These are phyloP conservation scores for Meloidogyne exigua DNA, from an alignment of 1,140 invertebrate genomes.

Conservation along the genomic window DNA sequence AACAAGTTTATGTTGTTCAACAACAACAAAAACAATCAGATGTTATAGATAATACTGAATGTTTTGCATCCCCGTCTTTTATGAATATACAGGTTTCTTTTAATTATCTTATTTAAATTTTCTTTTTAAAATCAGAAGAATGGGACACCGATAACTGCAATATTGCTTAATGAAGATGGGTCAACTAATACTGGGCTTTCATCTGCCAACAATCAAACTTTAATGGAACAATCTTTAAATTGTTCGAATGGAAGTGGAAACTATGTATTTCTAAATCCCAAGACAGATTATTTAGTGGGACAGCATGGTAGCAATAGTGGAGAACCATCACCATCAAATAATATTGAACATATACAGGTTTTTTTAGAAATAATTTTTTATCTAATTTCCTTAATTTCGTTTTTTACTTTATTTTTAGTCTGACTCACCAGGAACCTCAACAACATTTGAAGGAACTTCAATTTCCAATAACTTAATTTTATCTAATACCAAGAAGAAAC, in stretches of 20 bases:
- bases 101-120: not conserved
- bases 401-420: conserved; percentile 2
- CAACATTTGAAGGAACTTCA: not conserved
- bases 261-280: not conserved
- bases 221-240: not conserved
- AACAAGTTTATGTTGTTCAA: not conserved
- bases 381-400: not conserved
- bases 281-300: not conserved
- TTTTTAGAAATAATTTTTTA: not conserved
- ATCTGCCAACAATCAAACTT: not conserved
- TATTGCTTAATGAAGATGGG: not conserved
- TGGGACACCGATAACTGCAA: not conserved
- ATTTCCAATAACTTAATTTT: not conserved
- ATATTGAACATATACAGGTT: not conserved
- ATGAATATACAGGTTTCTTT: not conserved
- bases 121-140: not conserved
- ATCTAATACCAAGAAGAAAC: not conserved
- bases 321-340: not conserved
- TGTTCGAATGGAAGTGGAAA: not conserved
- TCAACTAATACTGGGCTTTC: not conserved
- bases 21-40: not conserved
- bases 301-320: not conserved
- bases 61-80: not conserved
- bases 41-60: not conserved
- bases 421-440: not conserved